phyloP scores from a whole-genome alignment of 1,140 invertebrate genomes.

The Polypedilum vanderplanki region DNA sequence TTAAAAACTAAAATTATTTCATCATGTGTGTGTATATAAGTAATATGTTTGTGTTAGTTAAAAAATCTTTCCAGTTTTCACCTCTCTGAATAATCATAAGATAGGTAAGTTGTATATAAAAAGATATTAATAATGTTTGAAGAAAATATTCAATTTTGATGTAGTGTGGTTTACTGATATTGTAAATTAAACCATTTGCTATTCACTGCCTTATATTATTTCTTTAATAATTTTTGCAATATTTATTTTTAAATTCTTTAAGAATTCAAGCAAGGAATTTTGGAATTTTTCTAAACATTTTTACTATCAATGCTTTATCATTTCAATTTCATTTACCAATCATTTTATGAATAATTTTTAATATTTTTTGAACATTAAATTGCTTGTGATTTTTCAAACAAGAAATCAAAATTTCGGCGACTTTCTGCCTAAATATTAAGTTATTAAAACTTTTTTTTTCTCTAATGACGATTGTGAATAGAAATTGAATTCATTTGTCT shows the following conservation, averaged over 20 bases:
- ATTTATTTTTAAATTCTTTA: not conserved
- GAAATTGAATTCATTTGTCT: not conserved
- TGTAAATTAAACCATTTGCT: no score
- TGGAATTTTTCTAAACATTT: slow-evolving; percentile 14
- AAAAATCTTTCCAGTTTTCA: no score
- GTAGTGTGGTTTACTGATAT: no score
- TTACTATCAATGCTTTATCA: not conserved
- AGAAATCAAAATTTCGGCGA: not conserved
- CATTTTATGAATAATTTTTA: not conserved
- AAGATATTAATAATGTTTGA: no score
- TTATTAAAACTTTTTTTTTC: not conserved
- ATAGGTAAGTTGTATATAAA: no score
- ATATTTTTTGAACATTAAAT: not conserved
- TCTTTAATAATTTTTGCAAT: not conserved
- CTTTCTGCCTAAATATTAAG: slow-evolving; percentile 1
- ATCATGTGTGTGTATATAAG: no score
- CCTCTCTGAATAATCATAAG: no score
- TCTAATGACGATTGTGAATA: not conserved
- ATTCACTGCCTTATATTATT: not conserved
- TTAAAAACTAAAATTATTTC: no score
- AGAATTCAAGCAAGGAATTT: slow-evolving; percentile 4
- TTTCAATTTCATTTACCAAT: not conserved
- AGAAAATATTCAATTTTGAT: no score
- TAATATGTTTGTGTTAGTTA: no score
- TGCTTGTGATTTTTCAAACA: not conserved